phyloP scores from a whole-genome alignment of 2,888 invertebrate genomes.

The Parthenolecanium corni region DNA sequence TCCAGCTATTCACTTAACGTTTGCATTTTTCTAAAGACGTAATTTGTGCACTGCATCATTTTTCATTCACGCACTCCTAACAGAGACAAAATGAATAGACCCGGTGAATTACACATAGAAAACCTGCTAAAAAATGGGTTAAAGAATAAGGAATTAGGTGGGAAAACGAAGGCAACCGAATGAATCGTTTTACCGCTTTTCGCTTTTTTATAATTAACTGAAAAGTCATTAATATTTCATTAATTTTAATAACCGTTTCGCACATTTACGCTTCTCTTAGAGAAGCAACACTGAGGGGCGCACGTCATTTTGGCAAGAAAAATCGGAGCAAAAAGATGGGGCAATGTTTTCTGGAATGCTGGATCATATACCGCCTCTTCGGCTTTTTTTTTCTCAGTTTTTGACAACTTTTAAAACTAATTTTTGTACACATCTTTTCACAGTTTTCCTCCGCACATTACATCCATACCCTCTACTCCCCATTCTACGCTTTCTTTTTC shows the following conservation, averaged over 20 bases:
- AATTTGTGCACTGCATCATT: too few species aligned
- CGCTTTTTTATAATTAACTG: constrained; percentile 14
- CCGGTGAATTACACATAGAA: too few species aligned
- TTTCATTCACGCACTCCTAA: too few species aligned
- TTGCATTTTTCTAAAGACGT: too few species aligned
- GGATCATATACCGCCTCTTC: too few species aligned
- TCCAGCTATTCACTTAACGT: too few species aligned
- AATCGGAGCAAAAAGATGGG: constrained; percentile 3
- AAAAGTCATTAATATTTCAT: constrained; percentile 24
- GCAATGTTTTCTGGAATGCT: background rate
- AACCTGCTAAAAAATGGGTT: too few species aligned
- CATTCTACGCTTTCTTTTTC: background rate
- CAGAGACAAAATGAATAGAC: too few species aligned
- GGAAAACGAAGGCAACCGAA: constrained; percentile 9
- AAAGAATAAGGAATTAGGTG: background rate
- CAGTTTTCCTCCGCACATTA: background rate
- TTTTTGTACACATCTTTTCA: constrained; percentile 18
- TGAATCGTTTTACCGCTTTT: constrained; percentile 8
- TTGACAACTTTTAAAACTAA: constrained; percentile 23
- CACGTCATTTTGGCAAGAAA: background rate
- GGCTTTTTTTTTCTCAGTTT: too few species aligned
- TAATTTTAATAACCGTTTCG: constrained; percentile 24
- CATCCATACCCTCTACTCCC: background rate
- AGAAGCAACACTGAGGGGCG: background rate
- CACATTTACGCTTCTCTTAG: constrained; percentile 18